phyloP scores from a whole-genome alignment of 1,140 invertebrate genomes.

The Camponotus vicinus region DNA sequence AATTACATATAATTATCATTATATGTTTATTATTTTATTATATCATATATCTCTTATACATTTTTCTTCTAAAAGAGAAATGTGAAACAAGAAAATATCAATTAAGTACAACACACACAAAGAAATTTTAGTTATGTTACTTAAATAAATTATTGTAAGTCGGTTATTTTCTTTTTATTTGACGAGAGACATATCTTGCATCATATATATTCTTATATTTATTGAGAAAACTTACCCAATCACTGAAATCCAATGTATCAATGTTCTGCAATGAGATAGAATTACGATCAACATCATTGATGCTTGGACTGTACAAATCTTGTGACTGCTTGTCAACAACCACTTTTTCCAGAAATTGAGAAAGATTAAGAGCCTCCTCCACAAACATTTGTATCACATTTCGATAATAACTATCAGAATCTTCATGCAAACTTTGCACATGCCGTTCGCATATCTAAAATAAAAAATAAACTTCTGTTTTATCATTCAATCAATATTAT shows the following conservation, averaged over 20 bases:
- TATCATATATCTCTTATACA: neutral
- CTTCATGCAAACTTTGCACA: conserved; percentile 86
- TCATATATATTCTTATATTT: conserved; percentile 27
- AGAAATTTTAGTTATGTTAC: neutral
- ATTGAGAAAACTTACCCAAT: conserved; percentile 91
- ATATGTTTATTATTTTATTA: neutral
- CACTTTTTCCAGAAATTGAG: conserved; percentile 95
- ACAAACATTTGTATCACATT: conserved; percentile 96
- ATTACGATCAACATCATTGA: conserved; percentile 79
- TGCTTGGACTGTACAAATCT: conserved; percentile 72
- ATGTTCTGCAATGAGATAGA: conserved; percentile 89
- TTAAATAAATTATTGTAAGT: neutral
- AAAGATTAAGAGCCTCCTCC: conserved; percentile 95
- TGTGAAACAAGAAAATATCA: neutral
- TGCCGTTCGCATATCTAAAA: conserved; percentile 90
- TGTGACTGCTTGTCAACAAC: conserved; percentile 81
- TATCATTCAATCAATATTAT: neutral
- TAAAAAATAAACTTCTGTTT: conserved; percentile 15
- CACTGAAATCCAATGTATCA: conserved; percentile 92
- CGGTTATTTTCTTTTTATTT: neutral
- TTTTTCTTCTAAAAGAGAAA: neutral
- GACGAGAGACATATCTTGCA: conserved; percentile 20
- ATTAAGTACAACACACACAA: neutral
- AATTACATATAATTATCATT: conserved; percentile 21
- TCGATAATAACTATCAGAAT: conserved; percentile 94